Evolutionary conservation across 2,888 invertebrate genomes (phyloP).

Genomic region (Timandra comae): DNA sequence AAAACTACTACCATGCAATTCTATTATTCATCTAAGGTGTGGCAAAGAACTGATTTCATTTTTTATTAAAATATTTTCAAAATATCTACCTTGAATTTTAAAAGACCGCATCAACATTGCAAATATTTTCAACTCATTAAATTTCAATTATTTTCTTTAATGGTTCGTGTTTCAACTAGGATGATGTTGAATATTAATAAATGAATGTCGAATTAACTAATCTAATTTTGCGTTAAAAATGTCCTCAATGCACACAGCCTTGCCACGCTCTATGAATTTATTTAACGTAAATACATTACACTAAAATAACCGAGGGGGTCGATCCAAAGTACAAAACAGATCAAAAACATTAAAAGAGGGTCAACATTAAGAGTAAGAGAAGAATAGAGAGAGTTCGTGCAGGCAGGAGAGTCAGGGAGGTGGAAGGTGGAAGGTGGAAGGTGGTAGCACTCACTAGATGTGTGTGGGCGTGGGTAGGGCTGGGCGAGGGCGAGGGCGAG

Average conservation of each 20-base stretch:
- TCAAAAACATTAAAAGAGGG: conserved; percentile 70
- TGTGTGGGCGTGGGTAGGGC: conserved; percentile 26
- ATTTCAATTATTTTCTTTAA: conserved; percentile 51
- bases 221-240: conserved; percentile 73
- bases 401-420: conserved; percentile 54
- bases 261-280: conserved; percentile 80
- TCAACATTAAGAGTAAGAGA: conserved; percentile 66
- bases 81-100: conserved; percentile 58
- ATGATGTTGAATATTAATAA: conserved; percentile 65
- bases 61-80: conserved; percentile 48
- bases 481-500: conserved; percentile 18
- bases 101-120: conserved; percentile 49
- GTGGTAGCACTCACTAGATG: conserved; percentile 40
- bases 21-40: conserved; percentile 73
- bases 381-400: conserved; percentile 66
- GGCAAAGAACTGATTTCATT: conserved; percentile 74
- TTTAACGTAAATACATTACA: conserved; percentile 67
- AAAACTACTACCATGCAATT: conserved; percentile 59
- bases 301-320: conserved; percentile 73
- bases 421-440: conserved; percentile 37
- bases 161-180: conserved; percentile 68
- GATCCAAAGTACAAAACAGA: conserved; percentile 69
- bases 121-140: conserved; percentile 56
- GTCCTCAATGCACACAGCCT: conserved; percentile 83
- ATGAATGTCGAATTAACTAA: conserved; percentile 67